Percentiles rank a stretch among this genome's conserved stretches.
Evolutionary conservation across 2,113 vertebrate species (phyloP).

Genomic region (Nematolebias whitei): DNA sequence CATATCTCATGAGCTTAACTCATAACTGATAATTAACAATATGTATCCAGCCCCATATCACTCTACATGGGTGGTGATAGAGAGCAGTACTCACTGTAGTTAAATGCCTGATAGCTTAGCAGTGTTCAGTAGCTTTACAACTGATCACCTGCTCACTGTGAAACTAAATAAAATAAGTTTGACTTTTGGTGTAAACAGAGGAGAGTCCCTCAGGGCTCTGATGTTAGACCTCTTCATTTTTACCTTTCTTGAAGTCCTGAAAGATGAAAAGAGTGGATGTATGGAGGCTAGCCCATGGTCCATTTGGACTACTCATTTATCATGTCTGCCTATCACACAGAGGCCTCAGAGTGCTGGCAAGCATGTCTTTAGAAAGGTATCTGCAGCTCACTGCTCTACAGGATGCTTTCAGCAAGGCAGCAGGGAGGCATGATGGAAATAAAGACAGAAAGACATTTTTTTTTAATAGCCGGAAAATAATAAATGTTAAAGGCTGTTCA

Average conservation of each 20-base stretch:
- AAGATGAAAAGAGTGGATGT: constrained; percentile 14
- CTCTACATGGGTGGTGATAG: too few species aligned
- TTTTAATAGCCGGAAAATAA: constrained; percentile 21
- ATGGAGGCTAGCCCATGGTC: constrained; percentile 33
- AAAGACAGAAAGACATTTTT: background rate
- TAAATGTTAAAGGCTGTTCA: too few species aligned
- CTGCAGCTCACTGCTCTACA: constrained; percentile 48
- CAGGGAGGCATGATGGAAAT: constrained; percentile 38
- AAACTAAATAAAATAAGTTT: constrained; percentile 10
- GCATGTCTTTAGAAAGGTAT: constrained; percentile 31
- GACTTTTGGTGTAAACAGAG: constrained; percentile 12
- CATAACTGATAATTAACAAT: too few species aligned
- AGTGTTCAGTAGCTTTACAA: constrained; percentile 42
- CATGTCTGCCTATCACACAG: constrained; percentile 62
- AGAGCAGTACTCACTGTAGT: constrained; percentile 46
- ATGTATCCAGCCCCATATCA: too few species aligned
- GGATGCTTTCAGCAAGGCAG: constrained; percentile 51
- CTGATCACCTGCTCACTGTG: constrained; percentile 63
- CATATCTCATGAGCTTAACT: too few species aligned
- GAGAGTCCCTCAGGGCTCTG: constrained; percentile 40
- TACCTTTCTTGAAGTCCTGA: constrained; percentile 25
- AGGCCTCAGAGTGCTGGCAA: constrained; percentile 34
- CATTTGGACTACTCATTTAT: constrained; percentile 69
- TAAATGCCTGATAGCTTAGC: constrained; percentile 33
- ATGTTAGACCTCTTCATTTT: constrained; percentile 41